Base-by-base conservation (phyloP, 2,797 vertebrate species). In the Sebastes elongatus region DNA sequence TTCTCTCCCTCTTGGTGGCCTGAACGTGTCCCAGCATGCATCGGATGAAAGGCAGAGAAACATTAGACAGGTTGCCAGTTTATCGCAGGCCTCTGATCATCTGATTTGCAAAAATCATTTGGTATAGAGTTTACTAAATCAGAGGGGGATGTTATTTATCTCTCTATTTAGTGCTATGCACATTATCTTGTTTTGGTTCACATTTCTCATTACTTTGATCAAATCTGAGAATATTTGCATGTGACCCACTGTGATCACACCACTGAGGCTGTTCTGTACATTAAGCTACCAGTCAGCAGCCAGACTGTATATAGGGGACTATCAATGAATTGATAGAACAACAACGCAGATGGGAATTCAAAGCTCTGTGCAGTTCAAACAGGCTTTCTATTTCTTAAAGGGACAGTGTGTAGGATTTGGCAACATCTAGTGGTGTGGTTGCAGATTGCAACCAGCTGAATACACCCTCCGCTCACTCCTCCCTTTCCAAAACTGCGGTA, bases 31-130 rank as follows among this genome's bases (percentile, higher is more conserved):
- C 76, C 84, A 85, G 86, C 76, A 76, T 85, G 83, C 59, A 59
- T 3, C 60, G 64, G 66, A 80, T 66, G 59, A 74, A 81, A 89
- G 52, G 67, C 67, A 71, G 22, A 56, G 59, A 72, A 61, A 80
- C 27, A 61, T 1, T 57, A 49, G 60, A 64, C 52, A 30, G 22
- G 65, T 71, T 74, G 60, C 70, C 71, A 63, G 72, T 85, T 83
- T 70, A 83, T 69, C 28, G 1, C 59, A 52, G 66, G 16, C 22
- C 49, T 81, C 68, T 76, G 63, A 84, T 89, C 53, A 80, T 33
- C 23, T 79, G 4, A 78, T 87, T 80, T 87, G 61, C 71, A 84
- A 80, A 56, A 85, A 87, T 82, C 35, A 70, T 69, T 80, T 64
- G 59, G 49, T 80, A 60, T 75, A 59, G 25, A n/a, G 49, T 71